Conservation (phyloP, 2,113 vertebrate species). For the Callochromis pleurospilus region DNA sequence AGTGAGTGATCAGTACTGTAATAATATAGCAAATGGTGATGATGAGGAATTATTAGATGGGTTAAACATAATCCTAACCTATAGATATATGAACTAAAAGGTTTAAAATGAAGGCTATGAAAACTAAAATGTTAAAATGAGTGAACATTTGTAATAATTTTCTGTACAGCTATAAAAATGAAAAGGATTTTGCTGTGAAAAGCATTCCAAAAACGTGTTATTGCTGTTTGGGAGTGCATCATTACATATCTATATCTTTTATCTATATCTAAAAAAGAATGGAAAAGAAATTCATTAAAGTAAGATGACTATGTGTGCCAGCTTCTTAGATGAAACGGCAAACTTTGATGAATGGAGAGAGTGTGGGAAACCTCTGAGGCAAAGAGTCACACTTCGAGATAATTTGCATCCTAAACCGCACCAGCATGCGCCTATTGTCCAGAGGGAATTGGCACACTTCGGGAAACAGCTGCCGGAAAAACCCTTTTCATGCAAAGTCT, state of each 20-base stretch:
- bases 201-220: not conserved
- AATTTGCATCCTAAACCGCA: not conserved
- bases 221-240: not conserved
- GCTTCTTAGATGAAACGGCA: not conserved
- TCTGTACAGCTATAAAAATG: not conserved
- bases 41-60: not conserved
- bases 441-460: slow-evolving; percentile 14
- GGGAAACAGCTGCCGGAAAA: not conserved
- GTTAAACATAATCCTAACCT: not conserved
- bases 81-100: not conserved
- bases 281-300: not conserved
- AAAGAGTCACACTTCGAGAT: not conserved
- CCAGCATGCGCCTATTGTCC: not conserved
- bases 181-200: not conserved
- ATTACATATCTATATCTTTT: not conserved
- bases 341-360: not conserved
- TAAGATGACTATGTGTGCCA: not conserved
- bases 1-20: not conserved
- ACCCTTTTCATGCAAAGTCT: not conserved
- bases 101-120: not conserved
- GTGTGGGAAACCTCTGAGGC: not conserved
- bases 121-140: not conserved
- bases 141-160: not conserved
- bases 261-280: not conserved
- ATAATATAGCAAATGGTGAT: not conserved